Conservation (phyloP, 2,888 invertebrate genomes). For the Eulithis testata region DNA sequence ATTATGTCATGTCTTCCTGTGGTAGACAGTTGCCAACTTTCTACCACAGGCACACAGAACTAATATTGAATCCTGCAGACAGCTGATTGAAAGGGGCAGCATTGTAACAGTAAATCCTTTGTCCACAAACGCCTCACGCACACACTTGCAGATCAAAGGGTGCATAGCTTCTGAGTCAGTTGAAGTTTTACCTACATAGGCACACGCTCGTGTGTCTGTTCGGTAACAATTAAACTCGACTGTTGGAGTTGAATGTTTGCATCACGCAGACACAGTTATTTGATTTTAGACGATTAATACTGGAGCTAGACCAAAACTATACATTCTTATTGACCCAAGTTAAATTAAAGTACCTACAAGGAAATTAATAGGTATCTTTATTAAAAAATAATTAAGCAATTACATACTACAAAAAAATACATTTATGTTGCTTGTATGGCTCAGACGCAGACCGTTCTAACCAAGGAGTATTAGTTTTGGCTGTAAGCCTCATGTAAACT, state of each 20-base stretch:
- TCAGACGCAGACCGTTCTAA: no score
- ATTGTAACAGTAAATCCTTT: constrained; percentile 2
- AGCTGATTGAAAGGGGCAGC: neutral
- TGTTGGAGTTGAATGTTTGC: neutral
- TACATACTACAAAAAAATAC: no score
- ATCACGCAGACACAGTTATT: neutral
- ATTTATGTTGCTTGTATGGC: no score
- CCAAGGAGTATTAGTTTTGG: no score
- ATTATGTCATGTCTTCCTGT: no score
- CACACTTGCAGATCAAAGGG: constrained; percentile 4
- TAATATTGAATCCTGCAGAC: constrained; percentile 1
- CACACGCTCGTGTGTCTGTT: constrained; percentile 1
- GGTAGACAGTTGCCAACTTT: no score
- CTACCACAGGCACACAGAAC: neutral
- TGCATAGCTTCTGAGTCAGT: neutral
- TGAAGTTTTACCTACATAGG: constrained; percentile 1
- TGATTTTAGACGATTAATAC: neutral
- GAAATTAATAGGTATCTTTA: no score
- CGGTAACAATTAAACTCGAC: neutral
- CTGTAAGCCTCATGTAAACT: neutral
- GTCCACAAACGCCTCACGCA: constrained; percentile 11
- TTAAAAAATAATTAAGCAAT: no score
- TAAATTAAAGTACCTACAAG: no score
- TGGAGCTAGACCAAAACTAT: neutral
- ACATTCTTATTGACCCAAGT: no score